Conservation (phyloP, 2,113 vertebrate species). For the Odobenus rosmarus region DNA sequence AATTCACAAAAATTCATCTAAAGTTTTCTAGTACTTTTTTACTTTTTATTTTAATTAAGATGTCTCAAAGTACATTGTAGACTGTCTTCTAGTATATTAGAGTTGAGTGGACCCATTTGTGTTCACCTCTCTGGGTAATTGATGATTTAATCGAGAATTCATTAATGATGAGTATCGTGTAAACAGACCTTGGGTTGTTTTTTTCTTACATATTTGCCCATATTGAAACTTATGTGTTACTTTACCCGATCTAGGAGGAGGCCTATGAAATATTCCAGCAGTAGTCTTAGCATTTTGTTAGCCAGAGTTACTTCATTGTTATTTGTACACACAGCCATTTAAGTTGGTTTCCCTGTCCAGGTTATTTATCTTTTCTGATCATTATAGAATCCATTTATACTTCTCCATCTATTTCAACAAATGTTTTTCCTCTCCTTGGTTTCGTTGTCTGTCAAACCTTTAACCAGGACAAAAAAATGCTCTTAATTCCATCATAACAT, state of each 20-base stretch:
- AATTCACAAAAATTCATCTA: not conserved
- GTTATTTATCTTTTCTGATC: not conserved
- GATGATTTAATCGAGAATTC: not conserved
- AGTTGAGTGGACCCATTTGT: not conserved
- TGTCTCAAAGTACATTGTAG: not conserved
- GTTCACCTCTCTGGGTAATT: not conserved
- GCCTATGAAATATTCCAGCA: not conserved
- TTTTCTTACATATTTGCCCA: not conserved
- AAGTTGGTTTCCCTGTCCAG: not conserved
- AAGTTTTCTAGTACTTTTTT: not conserved
- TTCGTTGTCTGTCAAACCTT: not conserved
- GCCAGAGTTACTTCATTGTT: not conserved
- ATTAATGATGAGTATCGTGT: not conserved
- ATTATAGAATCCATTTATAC: not conserved
- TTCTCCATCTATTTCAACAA: not conserved
- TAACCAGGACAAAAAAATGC: not conserved
- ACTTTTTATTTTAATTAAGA: slow-evolving; percentile 7
- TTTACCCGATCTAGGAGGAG: not conserved
- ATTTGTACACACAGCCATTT: not conserved
- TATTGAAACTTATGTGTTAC: not conserved
- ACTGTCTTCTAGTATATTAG: not conserved
- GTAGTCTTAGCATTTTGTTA: not conserved
- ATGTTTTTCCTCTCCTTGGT: not conserved
- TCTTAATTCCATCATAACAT: not conserved
- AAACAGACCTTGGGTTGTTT: not conserved